phyloP scores from a whole-genome alignment of 2,888 invertebrate species.

The Eurytoma adleriae region DNA sequence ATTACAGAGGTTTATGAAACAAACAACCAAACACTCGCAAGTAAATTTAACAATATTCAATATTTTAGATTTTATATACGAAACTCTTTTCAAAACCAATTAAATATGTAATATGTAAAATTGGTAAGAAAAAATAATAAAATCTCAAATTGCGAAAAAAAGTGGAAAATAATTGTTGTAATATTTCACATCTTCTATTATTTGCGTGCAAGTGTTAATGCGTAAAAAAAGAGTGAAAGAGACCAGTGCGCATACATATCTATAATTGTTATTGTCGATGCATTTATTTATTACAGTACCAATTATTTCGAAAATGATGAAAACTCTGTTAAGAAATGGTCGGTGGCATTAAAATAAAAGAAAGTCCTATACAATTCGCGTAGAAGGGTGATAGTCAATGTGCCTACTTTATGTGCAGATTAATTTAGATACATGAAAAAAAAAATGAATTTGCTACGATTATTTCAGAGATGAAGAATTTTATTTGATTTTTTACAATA shows the following conservation, averaged over 20 bases:
- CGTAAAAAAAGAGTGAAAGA: slow-evolving; percentile 19
- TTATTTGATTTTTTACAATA: slow-evolving; percentile 43
- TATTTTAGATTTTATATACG: no score
- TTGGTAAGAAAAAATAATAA: neutral
- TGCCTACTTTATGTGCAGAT: neutral
- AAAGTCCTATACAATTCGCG: slow-evolving; percentile 1
- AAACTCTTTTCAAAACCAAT: no score
- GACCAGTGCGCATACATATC: slow-evolving; percentile 45
- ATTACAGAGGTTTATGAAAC: no score
- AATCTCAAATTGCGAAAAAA: neutral
- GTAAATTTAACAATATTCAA: no score
- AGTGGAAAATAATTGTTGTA: slow-evolving; percentile 4
- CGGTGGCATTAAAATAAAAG: slow-evolving; percentile 12
- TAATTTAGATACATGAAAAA: slow-evolving; percentile 15
- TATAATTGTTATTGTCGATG: slow-evolving; percentile 51
- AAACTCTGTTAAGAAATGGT: slow-evolving; percentile 11
- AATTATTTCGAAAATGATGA: slow-evolving; percentile 19
- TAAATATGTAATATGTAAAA: neutral
- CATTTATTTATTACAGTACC: slow-evolving; percentile 53
- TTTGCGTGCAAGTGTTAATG: slow-evolving; percentile 12
- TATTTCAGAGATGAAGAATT: slow-evolving; percentile 37
- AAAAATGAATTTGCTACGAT: slow-evolving; percentile 39
- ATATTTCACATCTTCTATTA: neutral
- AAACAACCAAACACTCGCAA: no score
- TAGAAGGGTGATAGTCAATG: slow-evolving; percentile 9